Conservation (phyloP, 2,888 invertebrate genomes). For the Gastrophysa polygoni region DNA sequence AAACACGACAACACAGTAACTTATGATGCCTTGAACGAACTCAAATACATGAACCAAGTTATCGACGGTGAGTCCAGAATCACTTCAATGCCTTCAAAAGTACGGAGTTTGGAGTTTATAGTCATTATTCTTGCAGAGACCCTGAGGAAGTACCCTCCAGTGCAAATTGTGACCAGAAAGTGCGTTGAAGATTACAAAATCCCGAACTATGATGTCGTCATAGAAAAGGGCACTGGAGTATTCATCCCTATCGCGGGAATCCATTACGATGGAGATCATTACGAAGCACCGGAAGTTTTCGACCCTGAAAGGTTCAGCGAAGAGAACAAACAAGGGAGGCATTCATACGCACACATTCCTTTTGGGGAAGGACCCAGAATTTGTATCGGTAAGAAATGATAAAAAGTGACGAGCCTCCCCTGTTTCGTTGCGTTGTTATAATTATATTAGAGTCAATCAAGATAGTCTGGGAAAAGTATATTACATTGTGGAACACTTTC, state of each 20-base stretch:
- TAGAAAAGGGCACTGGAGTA: conserved; percentile 30
- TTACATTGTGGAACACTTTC: no score
- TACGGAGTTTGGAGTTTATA: no score
- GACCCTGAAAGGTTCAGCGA: conserved; percentile 38
- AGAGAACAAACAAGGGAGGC: conserved; percentile 27
- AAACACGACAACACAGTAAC: conserved; percentile 34
- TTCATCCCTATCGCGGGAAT: conserved; percentile 31
- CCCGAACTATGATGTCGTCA: conserved; percentile 29
- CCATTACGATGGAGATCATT: conserved; percentile 34
- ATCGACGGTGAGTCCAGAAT: conserved; percentile 40
- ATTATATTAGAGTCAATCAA: no score
- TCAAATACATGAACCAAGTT: conserved; percentile 39
- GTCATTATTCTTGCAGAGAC: conserved; percentile 29
- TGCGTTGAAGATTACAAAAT: conserved; percentile 35
- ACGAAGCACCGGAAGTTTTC: conserved; percentile 31
- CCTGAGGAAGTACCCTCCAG: conserved; percentile 33
- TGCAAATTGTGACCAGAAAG: conserved; percentile 28
- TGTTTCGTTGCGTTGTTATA: no score
- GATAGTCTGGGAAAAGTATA: no score
- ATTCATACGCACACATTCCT: conserved; percentile 33
- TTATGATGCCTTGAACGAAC: conserved; percentile 40
- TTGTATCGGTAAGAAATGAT: conserved; percentile 34
- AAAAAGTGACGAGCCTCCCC: no score
- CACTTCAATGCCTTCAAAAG: no score
- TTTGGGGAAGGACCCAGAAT: conserved; percentile 38